phyloP scores from a whole-genome alignment of 2,888 invertebrate species.

The Pandemis cinnamomeana region DNA sequence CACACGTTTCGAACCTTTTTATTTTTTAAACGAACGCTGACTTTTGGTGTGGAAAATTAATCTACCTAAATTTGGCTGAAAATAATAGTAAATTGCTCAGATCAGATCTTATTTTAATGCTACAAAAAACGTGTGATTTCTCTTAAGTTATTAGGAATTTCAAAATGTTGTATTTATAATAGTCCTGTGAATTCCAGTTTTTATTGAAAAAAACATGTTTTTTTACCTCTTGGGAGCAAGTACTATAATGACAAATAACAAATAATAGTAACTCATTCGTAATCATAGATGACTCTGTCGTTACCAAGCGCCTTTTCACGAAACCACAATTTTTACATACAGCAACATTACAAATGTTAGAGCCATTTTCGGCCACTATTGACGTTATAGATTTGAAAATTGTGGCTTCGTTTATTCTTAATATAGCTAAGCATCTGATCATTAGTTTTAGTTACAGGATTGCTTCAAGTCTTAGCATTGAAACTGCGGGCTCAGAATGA shows the following conservation, averaged over 20 bases:
- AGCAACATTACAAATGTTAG: neutral
- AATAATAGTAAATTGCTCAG: neutral
- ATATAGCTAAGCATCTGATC: no score
- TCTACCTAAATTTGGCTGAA: neutral
- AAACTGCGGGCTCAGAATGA: no score
- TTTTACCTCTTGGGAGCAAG: slow-evolving; percentile 5
- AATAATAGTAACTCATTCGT: neutral
- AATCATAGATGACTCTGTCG: neutral
- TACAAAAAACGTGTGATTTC: neutral
- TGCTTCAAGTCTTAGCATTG: no score
- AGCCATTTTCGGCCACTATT: neutral
- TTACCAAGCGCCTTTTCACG: neutral
- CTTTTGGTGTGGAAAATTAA: neutral
- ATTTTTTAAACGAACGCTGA: neutral
- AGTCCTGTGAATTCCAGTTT: no score
- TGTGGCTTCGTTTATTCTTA: neutral
- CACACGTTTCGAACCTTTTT: neutral
- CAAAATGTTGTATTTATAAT: no score
- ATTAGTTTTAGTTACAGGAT: no score
- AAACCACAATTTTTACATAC: neutral
- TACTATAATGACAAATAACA: slow-evolving; percentile 11
- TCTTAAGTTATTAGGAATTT: neutral
- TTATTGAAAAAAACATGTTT: no score
- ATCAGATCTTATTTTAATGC: neutral
- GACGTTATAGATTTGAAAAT: neutral